phyloP scores from a whole-genome alignment of 2,888 invertebrate genomes.

The Ligdia adustata region DNA sequence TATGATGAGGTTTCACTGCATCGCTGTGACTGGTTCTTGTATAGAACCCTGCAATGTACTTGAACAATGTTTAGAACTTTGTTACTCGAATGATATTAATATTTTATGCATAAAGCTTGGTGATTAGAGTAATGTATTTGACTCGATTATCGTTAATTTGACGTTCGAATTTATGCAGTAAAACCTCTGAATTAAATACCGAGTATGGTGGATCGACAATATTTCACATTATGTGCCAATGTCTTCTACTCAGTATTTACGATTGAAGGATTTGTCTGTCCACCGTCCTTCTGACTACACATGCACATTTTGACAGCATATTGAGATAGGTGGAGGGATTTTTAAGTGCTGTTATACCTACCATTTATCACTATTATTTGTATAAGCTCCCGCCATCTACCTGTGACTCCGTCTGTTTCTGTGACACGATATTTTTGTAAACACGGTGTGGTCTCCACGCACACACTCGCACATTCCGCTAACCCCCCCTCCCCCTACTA shows the following conservation, averaged over 20 bases:
- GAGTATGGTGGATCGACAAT: conserved; percentile 12
- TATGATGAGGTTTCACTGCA: conserved; percentile 3
- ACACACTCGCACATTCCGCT: conserved; percentile 79
- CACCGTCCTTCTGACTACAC: conserved; percentile 16
- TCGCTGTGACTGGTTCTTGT: too few relatives aligned
- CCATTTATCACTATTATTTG: too few relatives aligned
- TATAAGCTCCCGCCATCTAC: conserved; percentile 47
- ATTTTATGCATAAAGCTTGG: too few relatives aligned
- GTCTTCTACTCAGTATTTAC: neutral
- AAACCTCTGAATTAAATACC: conserved; percentile 1
- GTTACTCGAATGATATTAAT: too few relatives aligned
- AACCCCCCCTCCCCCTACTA: conserved; percentile 74
- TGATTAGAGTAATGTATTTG: too few relatives aligned
- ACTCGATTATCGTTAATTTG: neutral
- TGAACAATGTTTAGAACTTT: too few relatives aligned
- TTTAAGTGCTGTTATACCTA: too few relatives aligned
- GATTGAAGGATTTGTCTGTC: neutral
- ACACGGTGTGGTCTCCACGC: conserved; percentile 81
- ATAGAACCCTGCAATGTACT: too few relatives aligned
- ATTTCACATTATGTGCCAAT: neutral
- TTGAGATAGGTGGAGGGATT: conserved; percentile 48
- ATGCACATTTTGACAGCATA: conserved; percentile 23
- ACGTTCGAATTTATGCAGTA: neutral
- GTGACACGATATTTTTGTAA: conserved; percentile 50
- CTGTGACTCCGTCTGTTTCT: conserved; percentile 35